These are phyloP conservation scores for Dolomedes plantarius DNA, from an alignment of 2,888 invertebrate species.

Conservation along the genomic window DNA sequence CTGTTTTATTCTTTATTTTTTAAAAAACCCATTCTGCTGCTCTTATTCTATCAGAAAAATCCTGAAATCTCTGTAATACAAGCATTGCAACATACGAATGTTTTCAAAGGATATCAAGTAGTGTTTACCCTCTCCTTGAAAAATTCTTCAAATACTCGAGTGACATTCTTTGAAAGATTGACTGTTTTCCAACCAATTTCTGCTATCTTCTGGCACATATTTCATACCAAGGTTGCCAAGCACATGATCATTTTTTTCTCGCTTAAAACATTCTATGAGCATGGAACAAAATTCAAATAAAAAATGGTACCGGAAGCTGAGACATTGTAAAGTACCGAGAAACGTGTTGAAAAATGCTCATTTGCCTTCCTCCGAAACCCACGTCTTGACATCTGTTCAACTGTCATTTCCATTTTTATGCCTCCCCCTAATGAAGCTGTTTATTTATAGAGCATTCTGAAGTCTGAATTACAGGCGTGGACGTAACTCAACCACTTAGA, in stretches of 20 bases:
- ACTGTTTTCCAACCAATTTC: not conserved
- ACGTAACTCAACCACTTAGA: not conserved
- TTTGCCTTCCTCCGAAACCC: constrained; percentile 3
- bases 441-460: constrained; percentile 1
- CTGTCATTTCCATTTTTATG: constrained; percentile 18
- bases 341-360: constrained; percentile 17
- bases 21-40: no score
- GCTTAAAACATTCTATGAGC: not conserved
- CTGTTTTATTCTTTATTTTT: no score
- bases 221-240: not conserved
- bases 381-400: constrained; percentile 18
- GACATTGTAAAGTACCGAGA: constrained; percentile 18
- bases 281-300: not conserved
- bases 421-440: constrained; percentile 7
- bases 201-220: not conserved
- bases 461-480: constrained; percentile 11
- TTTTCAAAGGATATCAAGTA: not conserved
- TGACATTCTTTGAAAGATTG: constrained; percentile 8
- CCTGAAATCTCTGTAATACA: no score
- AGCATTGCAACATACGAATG: no score
- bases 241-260: not conserved
- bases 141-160: not conserved
- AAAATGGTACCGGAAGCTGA: constrained; percentile 1
- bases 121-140: not conserved
- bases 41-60: no score